Percentiles rank a stretch among this genome's conserved stretches.
These are phyloP conservation scores for human (Homo sapiens) DNA, from an alignment of 2,113 vertebrate species.

Conservation along the genomic window GRCh38 chr2:139655501-139656000, in stretches of 20 bases:
- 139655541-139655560: neutral
- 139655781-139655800: neutral
- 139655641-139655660: neutral
- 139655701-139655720: neutral
- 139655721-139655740: neutral
- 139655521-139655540: neutral
- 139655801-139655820: neutral
- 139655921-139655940: neutral
- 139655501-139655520: neutral
- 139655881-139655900: neutral
- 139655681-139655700: neutral
- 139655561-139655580: neutral
- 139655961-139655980: neutral
- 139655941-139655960: neutral
- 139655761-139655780: neutral
- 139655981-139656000: neutral
- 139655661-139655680: neutral
- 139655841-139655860: neutral
- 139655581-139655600: neutral
- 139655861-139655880: neutral
- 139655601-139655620: neutral
- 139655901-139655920: neutral
- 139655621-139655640: neutral
- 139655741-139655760: neutral
- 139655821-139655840: neutral